These are phyloP conservation scores for Drosophila paulistorum DNA, from an alignment of 1,140 invertebrate species.

Conservation along the genomic window DNA sequence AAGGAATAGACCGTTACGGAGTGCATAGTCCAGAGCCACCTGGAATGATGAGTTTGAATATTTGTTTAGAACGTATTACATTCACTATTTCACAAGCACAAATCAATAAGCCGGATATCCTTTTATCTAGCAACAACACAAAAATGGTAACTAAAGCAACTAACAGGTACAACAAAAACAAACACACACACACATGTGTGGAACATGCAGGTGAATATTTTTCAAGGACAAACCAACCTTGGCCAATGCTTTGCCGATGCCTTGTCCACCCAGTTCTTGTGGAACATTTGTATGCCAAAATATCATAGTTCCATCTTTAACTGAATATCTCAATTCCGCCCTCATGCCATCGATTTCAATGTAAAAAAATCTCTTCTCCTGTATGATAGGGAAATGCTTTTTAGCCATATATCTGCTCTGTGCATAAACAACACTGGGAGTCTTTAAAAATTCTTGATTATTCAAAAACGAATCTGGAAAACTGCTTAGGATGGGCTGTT, in stretches of 20 bases:
- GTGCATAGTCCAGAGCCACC: constrained; percentile 41
- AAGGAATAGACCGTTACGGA: constrained; percentile 20
- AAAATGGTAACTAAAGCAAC: background rate
- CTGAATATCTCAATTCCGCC: background rate
- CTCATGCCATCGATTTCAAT: background rate
- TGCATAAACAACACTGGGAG: background rate
- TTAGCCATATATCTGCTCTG: background rate
- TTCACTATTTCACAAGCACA: background rate
- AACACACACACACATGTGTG: background rate
- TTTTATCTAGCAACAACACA: background rate
- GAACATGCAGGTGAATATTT: background rate
- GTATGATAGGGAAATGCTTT: background rate
- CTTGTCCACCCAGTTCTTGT: background rate
- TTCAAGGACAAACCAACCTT: constrained; percentile 2
- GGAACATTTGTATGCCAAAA: constrained; percentile 8
- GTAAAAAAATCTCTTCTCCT: background rate
- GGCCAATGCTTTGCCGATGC: constrained; percentile 8
- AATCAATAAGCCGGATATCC: constrained; percentile 1
- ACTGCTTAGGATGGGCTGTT: background rate
- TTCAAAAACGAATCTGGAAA: background rate
- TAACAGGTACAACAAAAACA: constrained; percentile 4
- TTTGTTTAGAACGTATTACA: background rate
- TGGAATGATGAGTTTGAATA: constrained; percentile 32
- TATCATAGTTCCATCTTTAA: constrained; percentile 9
- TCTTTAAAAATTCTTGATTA: background rate